These are phyloP conservation scores for Cheilosia variabilis DNA, from an alignment of 2,888 invertebrate species.

Conservation along the genomic window DNA sequence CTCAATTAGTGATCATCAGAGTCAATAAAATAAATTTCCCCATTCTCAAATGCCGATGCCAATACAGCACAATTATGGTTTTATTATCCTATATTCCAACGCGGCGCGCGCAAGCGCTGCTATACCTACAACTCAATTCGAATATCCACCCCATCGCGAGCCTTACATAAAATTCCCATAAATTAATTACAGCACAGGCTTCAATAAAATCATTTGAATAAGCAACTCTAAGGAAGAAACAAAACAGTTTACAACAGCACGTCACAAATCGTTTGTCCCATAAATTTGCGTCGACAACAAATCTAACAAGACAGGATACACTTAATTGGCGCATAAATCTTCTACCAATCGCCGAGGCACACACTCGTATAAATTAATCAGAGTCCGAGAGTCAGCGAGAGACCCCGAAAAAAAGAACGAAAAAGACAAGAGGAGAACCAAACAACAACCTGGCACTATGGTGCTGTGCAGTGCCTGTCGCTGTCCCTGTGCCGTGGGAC, in stretches of 20 bases:
- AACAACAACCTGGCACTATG: neutral
- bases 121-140: neutral
- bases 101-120: slow-evolving; percentile 3
- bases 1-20: slow-evolving; percentile 67
- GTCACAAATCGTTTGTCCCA: slow-evolving; percentile 75
- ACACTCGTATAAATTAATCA: slow-evolving; percentile 74
- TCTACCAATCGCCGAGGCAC: slow-evolving; percentile 71
- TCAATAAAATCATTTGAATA: slow-evolving; percentile 75
- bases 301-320: slow-evolving; percentile 76
- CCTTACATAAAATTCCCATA: slow-evolving; percentile 56
- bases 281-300: slow-evolving; percentile 74
- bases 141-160: slow-evolving; percentile 59
- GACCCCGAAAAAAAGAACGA: slow-evolving; percentile 40
- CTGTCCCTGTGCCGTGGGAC: slow-evolving; percentile 29
- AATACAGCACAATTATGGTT: slow-evolving; percentile 67
- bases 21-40: slow-evolving; percentile 53
- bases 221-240: slow-evolving; percentile 53
- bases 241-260: slow-evolving; percentile 74
- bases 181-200: slow-evolving; percentile 67
- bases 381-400: slow-evolving; percentile 43
- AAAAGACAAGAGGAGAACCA: slow-evolving; percentile 50
- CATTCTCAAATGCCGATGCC: slow-evolving; percentile 3
- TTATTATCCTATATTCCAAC: slow-evolving; percentile 34
- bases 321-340: slow-evolving; percentile 76
- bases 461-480: neutral